Percentiles rank a stretch among this genome's conserved stretches.
Conservation (phyloP, 2,113 vertebrate species). For the Bombycilla garrulus region DNA sequence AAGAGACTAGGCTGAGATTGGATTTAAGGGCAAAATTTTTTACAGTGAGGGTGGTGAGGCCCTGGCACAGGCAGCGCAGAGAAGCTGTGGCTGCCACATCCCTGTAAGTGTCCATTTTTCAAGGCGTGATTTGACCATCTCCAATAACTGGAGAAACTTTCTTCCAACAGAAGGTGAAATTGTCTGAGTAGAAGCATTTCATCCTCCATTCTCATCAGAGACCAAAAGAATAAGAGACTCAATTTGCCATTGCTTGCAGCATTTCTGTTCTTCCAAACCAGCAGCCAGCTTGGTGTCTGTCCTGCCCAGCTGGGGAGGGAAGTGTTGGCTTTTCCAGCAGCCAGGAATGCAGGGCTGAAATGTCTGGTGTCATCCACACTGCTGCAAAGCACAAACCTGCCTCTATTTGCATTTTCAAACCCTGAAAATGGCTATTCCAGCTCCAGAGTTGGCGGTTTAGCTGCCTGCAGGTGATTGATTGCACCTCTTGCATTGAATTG, state of each 20-base stretch:
- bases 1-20: fast-evolving
- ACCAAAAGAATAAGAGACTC: background rate
- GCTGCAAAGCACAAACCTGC: background rate
- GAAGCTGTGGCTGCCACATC: background rate
- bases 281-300: background rate
- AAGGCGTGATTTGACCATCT: background rate
- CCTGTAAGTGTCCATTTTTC: background rate
- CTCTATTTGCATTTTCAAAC: background rate
- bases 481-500: background rate
- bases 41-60: fast-evolving
- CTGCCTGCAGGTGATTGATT: background rate
- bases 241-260: background rate
- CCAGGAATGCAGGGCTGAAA: background rate
- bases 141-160: background rate
- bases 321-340: background rate
- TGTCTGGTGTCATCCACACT: background rate
- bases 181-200: background rate
- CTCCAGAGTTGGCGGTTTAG: background rate
- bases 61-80: background rate
- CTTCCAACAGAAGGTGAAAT: background rate
- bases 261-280: background rate
- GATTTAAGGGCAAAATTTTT: background rate
- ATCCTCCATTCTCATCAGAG: background rate
- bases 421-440: background rate
- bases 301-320: background rate